Base-by-base conservation (phyloP, 2,797 vertebrate genomes). In the Anguilla anguilla region DNA sequence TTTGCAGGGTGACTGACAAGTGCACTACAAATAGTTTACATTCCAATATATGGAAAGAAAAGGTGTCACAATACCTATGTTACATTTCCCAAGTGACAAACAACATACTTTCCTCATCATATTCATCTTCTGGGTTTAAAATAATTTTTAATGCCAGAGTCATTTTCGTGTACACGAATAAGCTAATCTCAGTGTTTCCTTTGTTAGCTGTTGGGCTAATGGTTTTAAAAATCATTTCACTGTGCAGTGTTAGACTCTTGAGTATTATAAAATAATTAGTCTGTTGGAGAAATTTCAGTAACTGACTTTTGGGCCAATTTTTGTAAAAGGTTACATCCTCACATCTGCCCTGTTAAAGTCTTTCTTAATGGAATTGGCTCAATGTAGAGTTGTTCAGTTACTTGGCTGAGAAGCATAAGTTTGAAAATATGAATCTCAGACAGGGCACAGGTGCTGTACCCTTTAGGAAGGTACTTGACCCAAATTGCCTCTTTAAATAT, bases 401-500 rank as follows among this genome's bases (percentile, higher is more conserved):
- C 17, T 46, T 6, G 4, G 77, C 6, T 81, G 46, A 39, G 6
- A 81, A 43, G 17, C 28, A 22, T 19, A 51, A n/a, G 43, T 25
- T n/a, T 51, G 46, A 82, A 51, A 46, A 46, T 82, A 25, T 82
- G 79, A 82, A 51, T 51, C 19, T 0, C 79, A 51, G 79, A 46
- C 9, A 39, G 74, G 74, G 35, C 72, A 35, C 72, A 43, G 46
- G 22, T 82, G 79, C 51, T 82, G 9, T 25, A 51, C 79, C 6
- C 43, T 82, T 74, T 15, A 77, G 31, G 10, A 39, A 77, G 72
- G 72, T 31, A 49, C 43, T 82, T 82, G 46, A 82, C 74, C 74
- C 15, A 79, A 79, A 79, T 79, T 79, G 74, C 74, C 74, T 79
- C 39, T 79, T 79, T 79, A 79, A 79, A 43, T 79, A 43, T 46